phyloP scores from a whole-genome alignment of 2,888 invertebrate species.

The Eustalomyia histrio region DNA sequence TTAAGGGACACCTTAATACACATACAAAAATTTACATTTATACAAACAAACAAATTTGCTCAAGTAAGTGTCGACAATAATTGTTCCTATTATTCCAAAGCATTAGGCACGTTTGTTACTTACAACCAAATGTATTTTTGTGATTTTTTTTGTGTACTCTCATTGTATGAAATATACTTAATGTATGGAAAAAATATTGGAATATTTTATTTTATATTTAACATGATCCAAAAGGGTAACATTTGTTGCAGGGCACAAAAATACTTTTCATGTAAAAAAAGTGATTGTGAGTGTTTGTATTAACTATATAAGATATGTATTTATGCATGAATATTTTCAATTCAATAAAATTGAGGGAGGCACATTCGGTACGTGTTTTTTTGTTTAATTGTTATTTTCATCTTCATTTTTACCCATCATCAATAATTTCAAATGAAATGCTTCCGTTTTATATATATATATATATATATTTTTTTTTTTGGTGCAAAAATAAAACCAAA shows the following conservation, averaged over 20 bases:
- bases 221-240: conserved; percentile 39
- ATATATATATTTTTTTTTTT: conserved; percentile 9
- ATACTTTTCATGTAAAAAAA: background rate
- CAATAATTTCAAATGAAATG: conserved; percentile 54
- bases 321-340: conserved; percentile 27
- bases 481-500: conserved; percentile 7
- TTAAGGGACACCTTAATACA: background rate
- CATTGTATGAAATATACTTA: background rate
- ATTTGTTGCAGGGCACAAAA: conserved; percentile 28
- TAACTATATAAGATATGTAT: background rate
- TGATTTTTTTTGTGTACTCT: background rate
- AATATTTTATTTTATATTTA: conserved; percentile 22
- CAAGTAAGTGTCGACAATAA: conserved; percentile 62
- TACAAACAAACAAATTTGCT: conserved; percentile 26
- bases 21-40: background rate
- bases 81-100: conserved; percentile 59
- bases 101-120: conserved; percentile 57
- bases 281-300: too few relatives aligned
- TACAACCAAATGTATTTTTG: conserved; percentile 33
- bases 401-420: conserved; percentile 27
- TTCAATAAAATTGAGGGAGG: conserved; percentile 20
- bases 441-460: conserved; percentile 28
- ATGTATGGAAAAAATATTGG: conserved; percentile 20
- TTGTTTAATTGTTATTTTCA: conserved; percentile 58
- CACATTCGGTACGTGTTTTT: conserved; percentile 59